Evolutionary conservation across 2,888 invertebrate genomes (phyloP).

Genomic region (Aethes cnicana): DNA sequence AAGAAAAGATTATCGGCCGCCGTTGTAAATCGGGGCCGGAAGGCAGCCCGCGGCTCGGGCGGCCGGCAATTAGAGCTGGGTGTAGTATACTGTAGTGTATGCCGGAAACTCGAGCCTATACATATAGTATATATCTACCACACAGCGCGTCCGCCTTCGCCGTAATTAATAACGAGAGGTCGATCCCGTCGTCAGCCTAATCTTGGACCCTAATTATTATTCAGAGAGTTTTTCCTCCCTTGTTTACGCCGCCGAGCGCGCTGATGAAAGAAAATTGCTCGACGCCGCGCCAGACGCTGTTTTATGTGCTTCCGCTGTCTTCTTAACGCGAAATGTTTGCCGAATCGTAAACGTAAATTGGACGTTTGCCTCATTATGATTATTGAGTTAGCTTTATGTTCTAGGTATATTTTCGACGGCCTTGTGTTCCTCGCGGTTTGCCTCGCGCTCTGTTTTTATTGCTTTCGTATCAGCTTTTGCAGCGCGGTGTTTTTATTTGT

Average conservation of each 20-base stretch:
- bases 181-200: constrained; percentile 46
- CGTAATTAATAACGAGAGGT: constrained; percentile 66
- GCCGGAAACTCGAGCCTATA: constrained; percentile 73
- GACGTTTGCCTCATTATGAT: constrained; percentile 53
- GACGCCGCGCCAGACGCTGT: constrained; percentile 30
- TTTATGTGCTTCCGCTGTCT: constrained; percentile 40
- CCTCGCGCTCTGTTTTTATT: constrained; percentile 19
- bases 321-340: constrained; percentile 41
- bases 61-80: constrained; percentile 76
- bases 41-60: constrained; percentile 71
- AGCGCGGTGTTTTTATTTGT: constrained; percentile 8
- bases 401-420: constrained; percentile 19
- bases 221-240: constrained; percentile 56
- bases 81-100: constrained; percentile 55
- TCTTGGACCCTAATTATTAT: constrained; percentile 49
- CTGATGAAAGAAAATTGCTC: constrained; percentile 52
- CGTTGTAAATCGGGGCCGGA: constrained; percentile 75
- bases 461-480: constrained; percentile 21
- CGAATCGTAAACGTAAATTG: constrained; percentile 60
- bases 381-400: constrained; percentile 38
- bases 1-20: constrained; percentile 77
- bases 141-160: constrained; percentile 48
- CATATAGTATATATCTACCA: constrained; percentile 41
- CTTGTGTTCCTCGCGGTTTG: constrained; percentile 22
- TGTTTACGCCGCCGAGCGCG: constrained; percentile 47